These are phyloP conservation scores for Numenius phaeopus DNA, from an alignment of 2,797 vertebrate species.

Conservation along the genomic window DNA sequence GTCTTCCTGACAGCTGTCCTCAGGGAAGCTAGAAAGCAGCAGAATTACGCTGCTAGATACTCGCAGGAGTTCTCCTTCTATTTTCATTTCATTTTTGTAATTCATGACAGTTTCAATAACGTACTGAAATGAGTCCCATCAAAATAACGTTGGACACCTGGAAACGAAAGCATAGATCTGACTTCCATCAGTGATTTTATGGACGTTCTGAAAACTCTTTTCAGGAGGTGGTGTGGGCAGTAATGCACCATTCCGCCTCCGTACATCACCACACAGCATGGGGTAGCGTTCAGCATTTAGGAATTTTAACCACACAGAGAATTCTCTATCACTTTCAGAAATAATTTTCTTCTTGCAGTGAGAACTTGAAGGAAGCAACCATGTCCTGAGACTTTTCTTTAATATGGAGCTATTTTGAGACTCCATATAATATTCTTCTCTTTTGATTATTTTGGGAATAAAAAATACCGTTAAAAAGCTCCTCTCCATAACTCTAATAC, in stretches of 20 bases:
- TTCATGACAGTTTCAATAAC: slow-evolving; percentile 30
- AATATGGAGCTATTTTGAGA: background rate
- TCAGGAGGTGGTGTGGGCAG: background rate
- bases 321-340: background rate
- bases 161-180: background rate
- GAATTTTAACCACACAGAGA: background rate
- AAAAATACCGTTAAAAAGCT: background rate
- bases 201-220: background rate
- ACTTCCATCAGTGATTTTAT: background rate
- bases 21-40: slow-evolving; percentile 21
- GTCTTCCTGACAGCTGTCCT: background rate
- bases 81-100: slow-evolving; percentile 51
- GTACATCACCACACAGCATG: rapidly evolving
- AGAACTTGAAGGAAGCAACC: background rate
- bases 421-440: background rate
- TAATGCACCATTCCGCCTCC: background rate
- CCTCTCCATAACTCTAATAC: background rate
- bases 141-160: slow-evolving; percentile 26
- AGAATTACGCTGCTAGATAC: background rate
- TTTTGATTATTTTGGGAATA: background rate
- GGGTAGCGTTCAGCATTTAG: background rate
- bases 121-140: background rate
- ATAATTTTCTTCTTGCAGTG: background rate
- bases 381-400: background rate
- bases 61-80: background rate